Evolutionary conservation across 64 coral and sea anemone genomes (phyloP).

Genomic region (Hydrozoanthus tunicans): DNA sequence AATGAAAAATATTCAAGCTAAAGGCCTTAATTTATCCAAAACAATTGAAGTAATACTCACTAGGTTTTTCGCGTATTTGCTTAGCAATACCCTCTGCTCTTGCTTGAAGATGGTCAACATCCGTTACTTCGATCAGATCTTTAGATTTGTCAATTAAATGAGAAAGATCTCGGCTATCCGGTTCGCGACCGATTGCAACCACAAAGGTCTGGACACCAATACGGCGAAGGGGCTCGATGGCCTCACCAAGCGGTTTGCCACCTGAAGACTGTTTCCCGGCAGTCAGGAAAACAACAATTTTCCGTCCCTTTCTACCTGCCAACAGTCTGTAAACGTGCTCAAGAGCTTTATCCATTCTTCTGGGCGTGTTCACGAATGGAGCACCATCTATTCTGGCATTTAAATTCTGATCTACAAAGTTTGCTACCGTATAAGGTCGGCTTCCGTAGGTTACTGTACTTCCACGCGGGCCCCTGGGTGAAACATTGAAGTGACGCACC

Average conservation of each 20-base stretch:
- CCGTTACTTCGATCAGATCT: constrained; percentile 40
- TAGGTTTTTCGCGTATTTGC: neutral
- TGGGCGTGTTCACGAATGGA: constrained; percentile 2
- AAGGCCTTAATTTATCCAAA: neutral
- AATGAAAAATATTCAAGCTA: neutral
- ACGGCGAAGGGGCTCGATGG: constrained; percentile 10
- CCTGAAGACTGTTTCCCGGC: constrained; percentile 15
- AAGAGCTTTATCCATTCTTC: constrained; percentile 70
- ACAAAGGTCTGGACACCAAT: constrained; percentile 49
- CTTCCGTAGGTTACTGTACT: constrained; percentile 33
- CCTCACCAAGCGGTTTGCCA: neutral
- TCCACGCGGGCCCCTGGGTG: constrained; percentile 15
- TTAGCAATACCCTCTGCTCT: neutral
- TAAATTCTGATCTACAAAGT: constrained; percentile 28
- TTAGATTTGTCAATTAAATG: constrained; percentile 19
- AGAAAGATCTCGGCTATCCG: constrained; percentile 31
- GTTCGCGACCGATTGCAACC: constrained; percentile 41
- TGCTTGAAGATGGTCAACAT: neutral
- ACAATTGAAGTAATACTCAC: neutral
- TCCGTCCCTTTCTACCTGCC: constrained; percentile 8
- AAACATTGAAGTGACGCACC: constrained; percentile 56
- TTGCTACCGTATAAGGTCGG: constrained; percentile 20
- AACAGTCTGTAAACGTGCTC: constrained; percentile 35
- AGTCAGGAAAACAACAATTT: constrained; percentile 56
- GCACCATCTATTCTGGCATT: constrained; percentile 11